A percentile compares a stretch with the other conserved stretches of the same genome.
Evolutionary conservation across 2,888 invertebrate genomes (phyloP).

Genomic region (Amblyteles armatorius): DNA sequence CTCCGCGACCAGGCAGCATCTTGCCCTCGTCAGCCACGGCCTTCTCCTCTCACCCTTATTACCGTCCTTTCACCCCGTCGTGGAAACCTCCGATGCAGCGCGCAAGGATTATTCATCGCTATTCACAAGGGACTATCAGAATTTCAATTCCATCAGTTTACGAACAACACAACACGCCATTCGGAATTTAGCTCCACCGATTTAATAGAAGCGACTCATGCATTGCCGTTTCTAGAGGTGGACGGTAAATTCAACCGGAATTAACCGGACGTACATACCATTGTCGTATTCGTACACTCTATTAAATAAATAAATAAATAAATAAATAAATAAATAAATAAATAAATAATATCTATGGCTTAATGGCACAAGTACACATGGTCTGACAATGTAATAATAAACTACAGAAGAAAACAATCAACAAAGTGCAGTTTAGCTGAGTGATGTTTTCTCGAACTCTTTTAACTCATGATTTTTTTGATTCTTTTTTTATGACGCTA

Average conservation of each 20-base stretch:
- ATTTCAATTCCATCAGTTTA: slow-evolving; percentile 24
- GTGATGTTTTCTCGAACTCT: background rate
- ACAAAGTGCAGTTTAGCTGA: background rate
- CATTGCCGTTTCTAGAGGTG: background rate
- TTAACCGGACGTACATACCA: background rate
- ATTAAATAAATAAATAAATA: background rate
- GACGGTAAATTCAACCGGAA: background rate
- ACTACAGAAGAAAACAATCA: background rate
- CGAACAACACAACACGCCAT: slow-evolving; percentile 1
- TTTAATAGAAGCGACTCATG: background rate
- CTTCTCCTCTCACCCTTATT: slow-evolving; percentile 39
- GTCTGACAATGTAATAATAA: background rate
- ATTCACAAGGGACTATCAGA: slow-evolving; percentile 15
- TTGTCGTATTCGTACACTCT: too few species aligned
- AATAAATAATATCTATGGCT: background rate
- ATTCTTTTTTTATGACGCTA: slow-evolving; percentile 38
- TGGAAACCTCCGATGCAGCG: slow-evolving; percentile 38
- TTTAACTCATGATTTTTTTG: slow-evolving; percentile 1
- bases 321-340: background rate
- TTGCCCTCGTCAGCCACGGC: slow-evolving; percentile 52
- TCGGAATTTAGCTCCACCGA: background rate
- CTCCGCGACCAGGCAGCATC: slow-evolving; percentile 49
- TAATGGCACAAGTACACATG: too few species aligned
- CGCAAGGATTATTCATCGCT: background rate
- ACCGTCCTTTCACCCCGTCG: slow-evolving; percentile 17